These are phyloP conservation scores for Esox lucius DNA, from an alignment of 2,797 vertebrate genomes.

Conservation along the genomic window DNA sequence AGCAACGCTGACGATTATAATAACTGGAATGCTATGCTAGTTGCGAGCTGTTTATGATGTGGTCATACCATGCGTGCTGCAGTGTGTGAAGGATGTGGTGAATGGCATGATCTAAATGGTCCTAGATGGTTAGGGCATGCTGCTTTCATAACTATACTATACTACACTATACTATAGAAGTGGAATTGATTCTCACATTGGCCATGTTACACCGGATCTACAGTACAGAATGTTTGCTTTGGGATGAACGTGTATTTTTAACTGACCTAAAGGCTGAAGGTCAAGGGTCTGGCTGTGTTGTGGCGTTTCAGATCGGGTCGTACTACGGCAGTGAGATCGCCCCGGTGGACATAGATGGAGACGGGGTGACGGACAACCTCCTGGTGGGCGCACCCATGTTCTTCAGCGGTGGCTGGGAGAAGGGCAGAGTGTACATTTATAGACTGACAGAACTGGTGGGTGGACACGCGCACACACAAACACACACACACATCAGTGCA, in stretches of 20 bases:
- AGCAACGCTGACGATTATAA: neutral
- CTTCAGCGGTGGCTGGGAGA: constrained; percentile 90
- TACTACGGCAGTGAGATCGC: constrained; percentile 96
- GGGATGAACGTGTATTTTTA: neutral
- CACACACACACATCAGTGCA: neutral
- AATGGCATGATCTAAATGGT: neutral
- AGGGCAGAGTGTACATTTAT: constrained; percentile 92
- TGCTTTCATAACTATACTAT: neutral
- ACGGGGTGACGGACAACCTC: constrained; percentile 86
- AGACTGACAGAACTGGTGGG: constrained; percentile 76
- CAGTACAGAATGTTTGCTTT: neutral
- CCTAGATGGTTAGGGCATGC: neutral
- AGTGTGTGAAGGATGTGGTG: neutral
- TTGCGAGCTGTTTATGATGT: neutral
- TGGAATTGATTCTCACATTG: neutral
- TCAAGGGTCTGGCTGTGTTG: neutral
- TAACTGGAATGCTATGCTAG: neutral
- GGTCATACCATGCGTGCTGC: neutral
- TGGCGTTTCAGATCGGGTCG: constrained; percentile 86
- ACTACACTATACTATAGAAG: neutral
- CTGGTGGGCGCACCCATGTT: constrained; percentile 97
- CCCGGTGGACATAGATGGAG: constrained; percentile 84
- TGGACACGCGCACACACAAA: constrained; percentile 1
- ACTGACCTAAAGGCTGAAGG: too few relatives aligned
- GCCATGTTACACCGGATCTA: neutral